phyloP scores from a whole-genome alignment of 2,113 vertebrate species.

The Ginglymostoma cirratum region DNA sequence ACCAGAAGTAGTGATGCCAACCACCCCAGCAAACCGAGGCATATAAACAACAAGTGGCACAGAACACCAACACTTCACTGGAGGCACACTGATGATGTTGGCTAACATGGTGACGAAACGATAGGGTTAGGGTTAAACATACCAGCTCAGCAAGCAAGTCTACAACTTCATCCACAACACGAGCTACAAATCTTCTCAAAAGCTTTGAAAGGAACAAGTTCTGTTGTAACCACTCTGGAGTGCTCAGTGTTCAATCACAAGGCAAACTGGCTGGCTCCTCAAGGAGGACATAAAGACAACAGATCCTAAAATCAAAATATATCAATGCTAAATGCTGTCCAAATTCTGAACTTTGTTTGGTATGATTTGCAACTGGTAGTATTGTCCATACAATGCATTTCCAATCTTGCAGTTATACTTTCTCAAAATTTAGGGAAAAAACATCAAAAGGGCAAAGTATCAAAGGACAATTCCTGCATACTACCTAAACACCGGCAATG shows the following conservation, averaged over 20 bases:
- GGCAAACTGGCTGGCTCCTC: neutral
- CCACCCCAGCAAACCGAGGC: too few relatives aligned
- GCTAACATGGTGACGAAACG: too few relatives aligned
- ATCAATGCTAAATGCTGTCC: neutral
- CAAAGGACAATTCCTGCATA: neutral
- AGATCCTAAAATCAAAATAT: neutral
- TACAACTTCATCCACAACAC: too few relatives aligned
- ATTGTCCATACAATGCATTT: neutral
- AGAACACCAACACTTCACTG: too few relatives aligned
- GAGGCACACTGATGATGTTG: too few relatives aligned
- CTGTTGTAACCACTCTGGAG: neutral
- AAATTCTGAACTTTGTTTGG: neutral
- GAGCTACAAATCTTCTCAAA: too few relatives aligned
- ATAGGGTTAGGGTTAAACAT: too few relatives aligned
- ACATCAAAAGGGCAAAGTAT: neutral
- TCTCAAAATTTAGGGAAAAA: neutral
- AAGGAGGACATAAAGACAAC: neutral
- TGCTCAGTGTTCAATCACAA: neutral
- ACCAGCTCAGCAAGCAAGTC: too few relatives aligned
- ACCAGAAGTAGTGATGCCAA: too few relatives aligned
- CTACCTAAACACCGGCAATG: constrained; percentile 35
- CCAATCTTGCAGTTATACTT: neutral
- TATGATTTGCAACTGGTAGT: neutral
- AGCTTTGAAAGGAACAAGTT: too few relatives aligned
- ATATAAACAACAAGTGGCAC: too few relatives aligned